Evolutionary conservation across 1,140 invertebrate genomes (phyloP).

Genomic region (Colletes latitarsis): DNA sequence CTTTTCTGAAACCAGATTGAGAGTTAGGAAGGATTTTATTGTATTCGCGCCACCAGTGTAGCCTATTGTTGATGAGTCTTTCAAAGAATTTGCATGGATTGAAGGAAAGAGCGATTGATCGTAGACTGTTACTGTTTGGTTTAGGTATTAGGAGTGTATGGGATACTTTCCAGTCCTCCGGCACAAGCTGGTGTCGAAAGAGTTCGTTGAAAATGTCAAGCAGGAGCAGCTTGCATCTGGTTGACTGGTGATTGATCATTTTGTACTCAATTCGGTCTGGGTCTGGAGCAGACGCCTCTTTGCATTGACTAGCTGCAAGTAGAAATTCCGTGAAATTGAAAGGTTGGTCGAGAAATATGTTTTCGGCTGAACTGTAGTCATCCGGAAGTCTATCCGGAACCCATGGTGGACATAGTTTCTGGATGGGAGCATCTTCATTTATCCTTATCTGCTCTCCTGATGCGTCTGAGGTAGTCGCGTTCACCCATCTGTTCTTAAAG

Average conservation of each 20-base stretch:
- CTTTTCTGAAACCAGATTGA: constrained; percentile 7
- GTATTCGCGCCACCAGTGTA: constrained; percentile 6
- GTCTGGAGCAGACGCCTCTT: too few relatives aligned
- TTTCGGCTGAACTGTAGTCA: too few relatives aligned
- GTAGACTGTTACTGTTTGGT: background rate
- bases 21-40: background rate
- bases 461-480: too few relatives aligned
- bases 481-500: too few relatives aligned
- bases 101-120: background rate
- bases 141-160: too few relatives aligned
- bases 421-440: too few relatives aligned
- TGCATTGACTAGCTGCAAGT: too few relatives aligned
- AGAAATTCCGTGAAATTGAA: too few relatives aligned
- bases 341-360: too few relatives aligned
- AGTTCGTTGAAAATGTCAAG: background rate
- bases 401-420: too few relatives aligned
- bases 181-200: background rate
- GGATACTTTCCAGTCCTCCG: background rate
- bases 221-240: background rate
- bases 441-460: too few relatives aligned
- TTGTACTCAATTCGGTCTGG: background rate
- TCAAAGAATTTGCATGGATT: background rate
- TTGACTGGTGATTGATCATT: background rate
- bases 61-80: background rate
- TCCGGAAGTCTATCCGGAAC: too few relatives aligned